Base-by-base conservation (phyloP, 2,797 vertebrate species). In the Eulemur rubriventer region DNA sequence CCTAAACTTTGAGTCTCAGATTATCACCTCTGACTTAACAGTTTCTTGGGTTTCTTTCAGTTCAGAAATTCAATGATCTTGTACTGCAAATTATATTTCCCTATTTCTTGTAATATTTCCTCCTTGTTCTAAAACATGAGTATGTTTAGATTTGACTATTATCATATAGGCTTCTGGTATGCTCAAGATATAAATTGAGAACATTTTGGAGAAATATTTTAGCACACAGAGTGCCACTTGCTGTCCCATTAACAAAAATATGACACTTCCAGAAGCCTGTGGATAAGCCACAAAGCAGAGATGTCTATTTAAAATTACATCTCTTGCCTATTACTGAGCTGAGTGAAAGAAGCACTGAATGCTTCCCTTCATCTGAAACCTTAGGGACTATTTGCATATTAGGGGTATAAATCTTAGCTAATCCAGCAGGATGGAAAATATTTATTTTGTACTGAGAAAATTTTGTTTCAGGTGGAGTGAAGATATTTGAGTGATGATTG, bases 361-460 rank as follows among this genome's bases (percentile, higher is more conserved):
- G 26, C 26, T 95, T 94, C 50, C 22, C 50, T 91, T 94, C 70
- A 41, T 78, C 38, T 97, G 67, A 94, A 97, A 89, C 6, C 93
- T 95, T 48, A 38, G 89, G 76, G 61, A 78, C 20, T 24, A 73
- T 94, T 83, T 94, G 87, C 76, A 92, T 95, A 69, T 82, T 91
- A 89, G 33, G 30, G 80, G 38, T 80, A 85, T 96, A 93, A 96
- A 94, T 91, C 67, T 95, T 95, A 73, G 24, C 48, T 96, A 97
- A 97, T 96, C 30, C 83, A 88, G 28, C 17, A 93, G 72, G 88
- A 96, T 57, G 70, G 30, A 94, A 93, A 91, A 22, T 81, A 90
- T 93, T 95, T 96, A 85, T 95, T 96, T 96, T 82, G 65, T 65
- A 79, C 48, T 70, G 91, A 93, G 67, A 95, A 95, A 94, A 97